Base-by-base conservation (phyloP, 2,888 invertebrate genomes). In the Thecocarcelia acutangulata region DNA sequence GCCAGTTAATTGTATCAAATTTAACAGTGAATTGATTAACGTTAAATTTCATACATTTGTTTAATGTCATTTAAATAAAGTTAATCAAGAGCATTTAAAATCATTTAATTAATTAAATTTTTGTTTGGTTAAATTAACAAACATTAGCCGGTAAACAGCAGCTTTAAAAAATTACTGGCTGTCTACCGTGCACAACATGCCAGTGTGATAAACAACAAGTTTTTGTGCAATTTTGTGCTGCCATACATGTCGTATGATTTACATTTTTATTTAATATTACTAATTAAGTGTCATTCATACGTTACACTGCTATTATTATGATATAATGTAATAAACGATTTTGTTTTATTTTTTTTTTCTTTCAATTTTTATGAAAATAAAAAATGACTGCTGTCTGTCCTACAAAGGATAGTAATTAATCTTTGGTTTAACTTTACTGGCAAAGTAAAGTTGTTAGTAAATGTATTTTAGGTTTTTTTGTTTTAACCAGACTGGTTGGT, bases 201-300 rank as follows among this genome's bases (percentile, higher is more conserved):
- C 33, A 8, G 33, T 33, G 13, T 21, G 4, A 13, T 58, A 1
- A 19, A 56, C 37, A 37, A 5, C 19, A n/a, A n/a, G n/a, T 19
- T 0, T 6, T 56, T 37, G 15, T 15, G 1, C n/a, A 13, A 52
- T 13, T 15, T 37, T 17, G 1, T 3, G 5, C 12, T 19, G 8
- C 21, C 15, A 8, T 52, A 3, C 5, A 37, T 37, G 50, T 33
- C 11, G 42, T 12, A 61, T 61, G 37, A 59, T 52, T 64, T 52
- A 40, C 17, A 66, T 66, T 61, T 66, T 42, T 40, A 73, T 24
- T 56, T 52, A 70, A 75, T 61, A 56, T 66, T 33, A 68, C 48
- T 73, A 72, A 73, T 68, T 66, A 76, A 68, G 42, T 73, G 72
- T 76, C 75, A 80, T 58, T 69, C 52, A 80, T 19, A 28, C 33